Percentiles rank a stretch among this genome's conserved stretches.
Evolutionary conservation across 2,888 invertebrate species (phyloP).

Genomic region (Drosophila heteroneura): DNA sequence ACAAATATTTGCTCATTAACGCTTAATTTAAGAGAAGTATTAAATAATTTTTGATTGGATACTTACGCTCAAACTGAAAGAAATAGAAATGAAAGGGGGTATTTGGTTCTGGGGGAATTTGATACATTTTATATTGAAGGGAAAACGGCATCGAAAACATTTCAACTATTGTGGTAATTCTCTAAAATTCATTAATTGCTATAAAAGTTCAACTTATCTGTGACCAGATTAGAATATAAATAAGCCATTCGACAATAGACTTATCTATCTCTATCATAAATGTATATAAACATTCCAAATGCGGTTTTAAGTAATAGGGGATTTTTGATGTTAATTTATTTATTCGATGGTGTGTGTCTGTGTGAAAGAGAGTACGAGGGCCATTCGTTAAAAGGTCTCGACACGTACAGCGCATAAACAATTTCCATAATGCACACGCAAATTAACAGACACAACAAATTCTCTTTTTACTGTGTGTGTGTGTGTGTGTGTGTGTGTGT

Average conservation of each 20-base stretch:
- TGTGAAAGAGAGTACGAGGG: neutral
- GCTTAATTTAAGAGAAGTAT: constrained; percentile 35
- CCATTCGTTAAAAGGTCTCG: constrained; percentile 14
- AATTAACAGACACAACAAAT: constrained; percentile 28
- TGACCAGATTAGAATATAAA: neutral
- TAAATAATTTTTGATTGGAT: constrained; percentile 29
- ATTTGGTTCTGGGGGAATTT: neutral
- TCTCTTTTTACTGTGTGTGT: neutral
- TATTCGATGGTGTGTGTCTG: neutral
- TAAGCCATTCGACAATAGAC: neutral
- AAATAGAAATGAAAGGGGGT: neutral
- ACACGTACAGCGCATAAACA: constrained; percentile 31
- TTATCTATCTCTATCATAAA: neutral
- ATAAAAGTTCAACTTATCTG: neutral
- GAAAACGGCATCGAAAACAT: neutral
- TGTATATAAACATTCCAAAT: neutral
- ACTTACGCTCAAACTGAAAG: constrained; percentile 54
- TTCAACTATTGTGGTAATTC: neutral
- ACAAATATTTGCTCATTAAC: constrained; percentile 74
- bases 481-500: neutral
- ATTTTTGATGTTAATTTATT: neutral
- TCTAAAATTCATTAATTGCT: neutral
- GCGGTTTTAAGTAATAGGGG: neutral
- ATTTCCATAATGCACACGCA: constrained; percentile 33
- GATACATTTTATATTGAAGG: neutral